These are phyloP conservation scores for Dorcus hopei DNA, from an alignment of 2,888 invertebrate genomes.

Conservation along the genomic window DNA sequence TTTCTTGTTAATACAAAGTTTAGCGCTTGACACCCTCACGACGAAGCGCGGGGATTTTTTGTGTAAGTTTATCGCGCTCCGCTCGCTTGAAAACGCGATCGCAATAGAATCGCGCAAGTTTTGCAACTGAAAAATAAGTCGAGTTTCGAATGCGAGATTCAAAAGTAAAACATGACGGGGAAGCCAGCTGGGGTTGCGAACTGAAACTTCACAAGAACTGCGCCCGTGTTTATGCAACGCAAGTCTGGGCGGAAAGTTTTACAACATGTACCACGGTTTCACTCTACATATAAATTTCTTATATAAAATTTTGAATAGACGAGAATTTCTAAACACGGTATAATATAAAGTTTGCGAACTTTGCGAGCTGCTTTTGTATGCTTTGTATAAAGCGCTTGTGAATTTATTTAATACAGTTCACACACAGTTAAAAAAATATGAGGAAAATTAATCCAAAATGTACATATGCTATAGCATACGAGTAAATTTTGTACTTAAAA, in stretches of 20 bases:
- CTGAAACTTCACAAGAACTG: constrained; percentile 30
- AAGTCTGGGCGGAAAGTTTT: constrained; percentile 42
- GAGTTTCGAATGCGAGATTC: constrained; percentile 36
- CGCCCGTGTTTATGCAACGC: constrained; percentile 38
- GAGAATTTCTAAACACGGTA: constrained; percentile 31
- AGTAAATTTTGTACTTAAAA: neutral
- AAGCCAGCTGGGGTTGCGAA: constrained; percentile 41
- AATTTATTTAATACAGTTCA: constrained; percentile 6
- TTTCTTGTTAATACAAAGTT: constrained; percentile 40
- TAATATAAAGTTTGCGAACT: constrained; percentile 37
- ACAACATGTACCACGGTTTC: constrained; percentile 45
- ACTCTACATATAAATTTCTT: constrained; percentile 44
- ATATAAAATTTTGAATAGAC: constrained; percentile 42
- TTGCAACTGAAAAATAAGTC: constrained; percentile 42
- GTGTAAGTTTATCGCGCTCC: constrained; percentile 14
- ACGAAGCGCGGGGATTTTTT: constrained; percentile 15
- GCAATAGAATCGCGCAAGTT: constrained; percentile 38
- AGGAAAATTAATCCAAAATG: constrained; percentile 1
- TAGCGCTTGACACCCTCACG: constrained; percentile 20
- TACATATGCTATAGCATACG: neutral
- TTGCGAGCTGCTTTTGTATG: constrained; percentile 13
- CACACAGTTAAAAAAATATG: no score
- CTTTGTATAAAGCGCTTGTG: constrained; percentile 22
- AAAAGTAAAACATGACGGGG: constrained; percentile 39
- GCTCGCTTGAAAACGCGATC: constrained; percentile 20